Evolutionary conservation across 2,113 vertebrate genomes (phyloP).

Genomic region (Aptenodytes forsteri): DNA sequence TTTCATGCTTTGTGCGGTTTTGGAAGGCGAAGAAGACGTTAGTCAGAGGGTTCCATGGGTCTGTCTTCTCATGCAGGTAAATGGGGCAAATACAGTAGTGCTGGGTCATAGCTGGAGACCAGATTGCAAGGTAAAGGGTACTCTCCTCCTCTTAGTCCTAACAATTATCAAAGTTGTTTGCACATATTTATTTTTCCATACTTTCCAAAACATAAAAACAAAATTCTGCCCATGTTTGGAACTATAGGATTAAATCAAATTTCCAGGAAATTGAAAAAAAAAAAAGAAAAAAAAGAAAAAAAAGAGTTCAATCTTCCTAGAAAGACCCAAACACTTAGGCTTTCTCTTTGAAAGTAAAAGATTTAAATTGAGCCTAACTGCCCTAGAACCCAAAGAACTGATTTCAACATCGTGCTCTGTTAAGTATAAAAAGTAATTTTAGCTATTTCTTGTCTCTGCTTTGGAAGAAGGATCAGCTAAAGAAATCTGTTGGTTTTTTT

Average conservation of each 20-base stretch:
- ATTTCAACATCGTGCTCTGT: background rate
- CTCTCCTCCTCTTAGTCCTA: background rate
- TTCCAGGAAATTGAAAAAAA: too few relatives aligned
- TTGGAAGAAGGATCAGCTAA: background rate
- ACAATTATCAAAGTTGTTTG: background rate
- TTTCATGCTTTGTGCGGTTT: background rate
- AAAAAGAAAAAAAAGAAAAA: too few relatives aligned
- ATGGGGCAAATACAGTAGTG: background rate
- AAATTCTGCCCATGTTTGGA: background rate
- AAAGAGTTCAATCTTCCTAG: background rate
- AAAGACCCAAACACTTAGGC: accelerated
- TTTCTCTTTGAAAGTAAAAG: background rate
- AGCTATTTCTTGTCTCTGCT: background rate
- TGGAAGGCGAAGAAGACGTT: background rate
- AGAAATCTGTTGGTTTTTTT: background rate
- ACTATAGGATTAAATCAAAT: background rate
- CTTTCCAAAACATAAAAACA: background rate
- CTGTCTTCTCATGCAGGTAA: background rate
- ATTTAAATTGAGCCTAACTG: background rate
- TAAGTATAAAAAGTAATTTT: background rate
- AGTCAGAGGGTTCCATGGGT: background rate
- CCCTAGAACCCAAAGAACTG: background rate
- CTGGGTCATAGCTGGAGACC: background rate
- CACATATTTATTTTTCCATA: background rate
- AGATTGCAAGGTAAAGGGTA: background rate